Evolutionary conservation across 2,797 vertebrate species (phyloP), one percentile per base, ranked within the genome.

Genomic region (Pygocentrus nattereri): DNA sequence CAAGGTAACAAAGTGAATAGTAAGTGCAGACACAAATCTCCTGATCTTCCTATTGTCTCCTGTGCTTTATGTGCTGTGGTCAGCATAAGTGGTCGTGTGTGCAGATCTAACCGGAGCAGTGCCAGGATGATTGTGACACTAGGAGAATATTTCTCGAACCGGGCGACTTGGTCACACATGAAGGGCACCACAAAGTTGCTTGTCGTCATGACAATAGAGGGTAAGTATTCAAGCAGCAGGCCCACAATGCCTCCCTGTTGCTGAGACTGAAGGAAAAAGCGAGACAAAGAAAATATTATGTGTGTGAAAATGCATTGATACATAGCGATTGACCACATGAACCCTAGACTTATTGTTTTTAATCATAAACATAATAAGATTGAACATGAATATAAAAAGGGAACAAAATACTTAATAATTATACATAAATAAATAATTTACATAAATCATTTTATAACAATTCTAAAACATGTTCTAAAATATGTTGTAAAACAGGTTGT

Each of bases 121-220:
- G 96, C 94, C 18, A 96, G 2, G 49, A 94, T 90, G 79, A 98
- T 87, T 5, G 97, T 94, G 25, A 70, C 92, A 85, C 94, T 94
- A 25, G 94, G 91, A 2, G 92, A 77, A 82, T 96, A 96, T 85
- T 88, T 89, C 88, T 97, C 96, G 13, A 94, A 75, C 1, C 83
- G 67, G n/a, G 94, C 94, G 0, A 97, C 90, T 78, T 94, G 82
- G 80, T 93, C 92, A 84, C 95, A 96, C 81, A 96, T 76, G 0
- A 92, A 56, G 0, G 97, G 96, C 71, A 97, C 93, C 82, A 97
- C 2, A 5, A 96, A 93, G 91, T 97, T 96, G 83, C 91, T 93
- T 0, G 19, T 15, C 0, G 96, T 96, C 91, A 98, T 97, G 87
- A 95, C 95, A 4, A 96, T 93, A 68, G 96, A 97, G 0, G 97